A percentile compares a stretch with the other conserved stretches of the same genome.
These are phyloP conservation scores for Oostethus manadensis DNA, from an alignment of 2,113 vertebrate species.

Conservation along the genomic window DNA sequence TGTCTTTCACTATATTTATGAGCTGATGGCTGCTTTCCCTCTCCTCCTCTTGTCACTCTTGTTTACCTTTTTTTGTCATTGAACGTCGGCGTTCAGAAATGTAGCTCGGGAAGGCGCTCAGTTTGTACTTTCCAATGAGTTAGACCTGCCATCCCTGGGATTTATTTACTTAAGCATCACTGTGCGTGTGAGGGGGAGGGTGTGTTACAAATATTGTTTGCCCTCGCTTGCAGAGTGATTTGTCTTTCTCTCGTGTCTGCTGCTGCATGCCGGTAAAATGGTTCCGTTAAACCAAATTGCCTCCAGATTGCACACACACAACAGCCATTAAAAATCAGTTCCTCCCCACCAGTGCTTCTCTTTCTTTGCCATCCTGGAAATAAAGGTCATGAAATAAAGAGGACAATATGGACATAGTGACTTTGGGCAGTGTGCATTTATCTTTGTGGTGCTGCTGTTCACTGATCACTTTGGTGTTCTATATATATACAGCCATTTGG, in stretches of 20 bases:
- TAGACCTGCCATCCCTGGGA: conserved; percentile 42
- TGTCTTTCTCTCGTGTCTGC: conserved; percentile 61
- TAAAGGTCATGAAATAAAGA: conserved; percentile 51
- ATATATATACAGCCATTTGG: background rate
- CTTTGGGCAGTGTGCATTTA: conserved; percentile 14
- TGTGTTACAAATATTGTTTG: conserved; percentile 48
- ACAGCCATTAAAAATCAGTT: conserved; percentile 55
- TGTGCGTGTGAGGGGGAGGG: conserved; percentile 10
- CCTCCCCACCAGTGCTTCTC: conserved; percentile 26
- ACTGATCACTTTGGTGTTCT: conserved; percentile 32
- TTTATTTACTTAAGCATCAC: conserved; percentile 51
- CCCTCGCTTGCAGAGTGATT: conserved; percentile 63
- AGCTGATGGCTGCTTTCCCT: conserved; percentile 33
- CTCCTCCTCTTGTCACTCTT: conserved; percentile 31
- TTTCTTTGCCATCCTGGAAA: conserved; percentile 1
- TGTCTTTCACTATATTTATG: conserved; percentile 33
- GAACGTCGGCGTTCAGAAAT: conserved; percentile 33
- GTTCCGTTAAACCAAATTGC: conserved; percentile 67
- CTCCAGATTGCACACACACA: conserved; percentile 43
- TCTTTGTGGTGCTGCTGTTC: conserved; percentile 15
- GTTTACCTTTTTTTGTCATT: conserved; percentile 37
- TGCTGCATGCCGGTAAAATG: conserved; percentile 48
- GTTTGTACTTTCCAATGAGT: conserved; percentile 37
- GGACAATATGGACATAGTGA: conserved; percentile 30
- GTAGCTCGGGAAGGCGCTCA: conserved; percentile 22